Evolutionary conservation across 1,140 invertebrate species (phyloP).

Genomic region (Drosophila lowei): DNA sequence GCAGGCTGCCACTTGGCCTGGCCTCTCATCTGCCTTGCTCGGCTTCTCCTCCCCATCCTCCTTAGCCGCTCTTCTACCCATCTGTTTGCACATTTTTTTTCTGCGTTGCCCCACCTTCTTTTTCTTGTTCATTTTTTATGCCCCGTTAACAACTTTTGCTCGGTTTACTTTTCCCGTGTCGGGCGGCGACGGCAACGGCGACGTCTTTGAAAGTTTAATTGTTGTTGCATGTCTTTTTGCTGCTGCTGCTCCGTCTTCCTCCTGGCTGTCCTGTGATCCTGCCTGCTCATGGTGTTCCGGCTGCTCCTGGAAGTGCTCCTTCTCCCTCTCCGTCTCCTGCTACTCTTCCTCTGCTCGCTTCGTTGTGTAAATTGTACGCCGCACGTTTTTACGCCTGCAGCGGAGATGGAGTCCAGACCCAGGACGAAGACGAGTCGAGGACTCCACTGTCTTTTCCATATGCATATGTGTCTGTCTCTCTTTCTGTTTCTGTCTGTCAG

Average conservation of each 20-base stretch:
- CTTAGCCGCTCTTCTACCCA: slow-evolving; percentile 23
- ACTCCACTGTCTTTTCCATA: slow-evolving; percentile 49
- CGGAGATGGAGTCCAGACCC: slow-evolving; percentile 24
- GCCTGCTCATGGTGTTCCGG: slow-evolving; percentile 6
- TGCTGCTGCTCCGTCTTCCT: slow-evolving; percentile 28
- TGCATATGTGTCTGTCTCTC: slow-evolving; percentile 56
- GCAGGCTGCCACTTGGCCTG: slow-evolving; percentile 38
- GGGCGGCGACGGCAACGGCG: slow-evolving; percentile 61
- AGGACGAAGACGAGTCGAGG: slow-evolving; percentile 34
- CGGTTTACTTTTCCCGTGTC: slow-evolving; percentile 81
- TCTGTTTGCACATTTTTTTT: slow-evolving; percentile 29
- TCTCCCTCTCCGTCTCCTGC: slow-evolving; percentile 13
- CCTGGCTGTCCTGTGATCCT: slow-evolving; percentile 24
- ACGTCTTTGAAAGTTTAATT: slow-evolving; percentile 81
- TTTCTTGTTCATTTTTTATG: slow-evolving; percentile 77
- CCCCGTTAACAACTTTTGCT: slow-evolving; percentile 81
- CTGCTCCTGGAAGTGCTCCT: slow-evolving; percentile 17
- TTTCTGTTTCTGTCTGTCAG: slow-evolving; percentile 13
- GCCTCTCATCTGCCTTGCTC: neutral
- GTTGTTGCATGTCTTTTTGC: slow-evolving; percentile 80
- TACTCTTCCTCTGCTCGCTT: slow-evolving; percentile 18
- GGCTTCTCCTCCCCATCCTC: neutral
- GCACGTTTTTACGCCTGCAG: slow-evolving; percentile 80
- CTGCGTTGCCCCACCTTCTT: slow-evolving; percentile 10
- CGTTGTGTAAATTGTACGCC: slow-evolving; percentile 78